phyloP scores from a whole-genome alignment of 2,113 vertebrate species.

The Chlorodrepanis virens region DNA sequence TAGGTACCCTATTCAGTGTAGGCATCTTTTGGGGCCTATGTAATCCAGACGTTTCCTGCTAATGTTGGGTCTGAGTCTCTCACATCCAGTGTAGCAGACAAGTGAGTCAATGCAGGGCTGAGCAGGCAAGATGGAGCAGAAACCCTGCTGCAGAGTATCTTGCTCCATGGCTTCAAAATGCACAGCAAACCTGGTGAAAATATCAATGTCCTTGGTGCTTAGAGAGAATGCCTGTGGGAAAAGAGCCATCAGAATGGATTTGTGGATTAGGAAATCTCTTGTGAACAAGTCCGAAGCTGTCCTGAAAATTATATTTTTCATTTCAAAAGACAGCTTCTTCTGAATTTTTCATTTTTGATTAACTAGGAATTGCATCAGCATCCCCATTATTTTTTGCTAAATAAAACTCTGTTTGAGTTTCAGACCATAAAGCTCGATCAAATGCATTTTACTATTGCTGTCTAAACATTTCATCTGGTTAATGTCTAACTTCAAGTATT shows the following conservation, averaged over 20 bases:
- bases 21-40: background rate
- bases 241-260: background rate
- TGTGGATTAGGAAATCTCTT: background rate
- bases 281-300: background rate
- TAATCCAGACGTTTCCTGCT: background rate
- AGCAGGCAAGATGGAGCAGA: background rate
- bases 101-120: background rate
- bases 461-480: slow-evolving; percentile 64
- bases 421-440: slow-evolving; percentile 54
- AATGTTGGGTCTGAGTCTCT: background rate
- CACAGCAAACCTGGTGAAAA: background rate
- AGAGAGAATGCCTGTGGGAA: background rate
- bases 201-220: background rate
- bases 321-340: slow-evolving; percentile 14
- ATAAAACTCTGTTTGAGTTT: slow-evolving; percentile 62
- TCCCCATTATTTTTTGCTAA: slow-evolving; percentile 52
- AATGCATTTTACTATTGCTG: slow-evolving; percentile 56
- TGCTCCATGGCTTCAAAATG: background rate
- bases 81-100: background rate
- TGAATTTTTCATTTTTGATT: slow-evolving; percentile 6
- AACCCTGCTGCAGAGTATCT: background rate
- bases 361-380: slow-evolving; percentile 35
- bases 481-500: slow-evolving; percentile 63
- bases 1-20: background rate
- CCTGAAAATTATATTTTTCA: slow-evolving; percentile 4